phyloP scores from a whole-genome alignment of 2,797 vertebrate species.

The Gambelia wislizenii region DNA sequence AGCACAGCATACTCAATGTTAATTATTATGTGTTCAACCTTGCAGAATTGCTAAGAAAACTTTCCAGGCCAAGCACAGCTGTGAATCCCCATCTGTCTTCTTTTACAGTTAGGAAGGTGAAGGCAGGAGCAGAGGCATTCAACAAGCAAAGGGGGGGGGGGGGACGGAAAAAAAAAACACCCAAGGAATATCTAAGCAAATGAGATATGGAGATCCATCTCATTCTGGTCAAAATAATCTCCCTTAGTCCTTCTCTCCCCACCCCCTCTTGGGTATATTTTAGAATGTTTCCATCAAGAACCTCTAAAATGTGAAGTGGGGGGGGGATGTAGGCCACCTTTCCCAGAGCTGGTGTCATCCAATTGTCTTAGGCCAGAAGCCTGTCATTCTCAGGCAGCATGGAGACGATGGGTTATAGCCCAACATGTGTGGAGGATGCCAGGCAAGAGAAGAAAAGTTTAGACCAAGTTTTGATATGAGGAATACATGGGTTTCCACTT shows the following conservation, averaged over 20 bases:
- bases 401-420: too few relatives aligned
- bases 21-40: constrained; percentile 52
- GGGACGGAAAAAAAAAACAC: too few relatives aligned
- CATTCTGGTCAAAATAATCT: not conserved
- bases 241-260: too few relatives aligned
- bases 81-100: constrained; percentile 1
- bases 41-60: constrained; percentile 18
- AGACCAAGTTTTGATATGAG: too few relatives aligned
- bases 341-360: too few relatives aligned
- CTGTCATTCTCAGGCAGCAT: too few relatives aligned
- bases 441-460: not conserved
- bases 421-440: too few relatives aligned
- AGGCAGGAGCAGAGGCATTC: not conserved
- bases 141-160: too few relatives aligned
- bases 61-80: constrained; percentile 12
- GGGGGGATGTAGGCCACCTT: not conserved
- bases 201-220: not conserved
- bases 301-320: not conserved
- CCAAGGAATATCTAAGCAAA: not conserved
- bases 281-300: not conserved
- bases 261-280: not conserved
- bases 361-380: too few relatives aligned
- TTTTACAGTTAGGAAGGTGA: not conserved
- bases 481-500: too few relatives aligned
- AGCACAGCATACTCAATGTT: constrained; percentile 57